Evolutionary conservation across 2,797 vertebrate genomes (phyloP).

Genomic region (Amblyraja radiata): DNA sequence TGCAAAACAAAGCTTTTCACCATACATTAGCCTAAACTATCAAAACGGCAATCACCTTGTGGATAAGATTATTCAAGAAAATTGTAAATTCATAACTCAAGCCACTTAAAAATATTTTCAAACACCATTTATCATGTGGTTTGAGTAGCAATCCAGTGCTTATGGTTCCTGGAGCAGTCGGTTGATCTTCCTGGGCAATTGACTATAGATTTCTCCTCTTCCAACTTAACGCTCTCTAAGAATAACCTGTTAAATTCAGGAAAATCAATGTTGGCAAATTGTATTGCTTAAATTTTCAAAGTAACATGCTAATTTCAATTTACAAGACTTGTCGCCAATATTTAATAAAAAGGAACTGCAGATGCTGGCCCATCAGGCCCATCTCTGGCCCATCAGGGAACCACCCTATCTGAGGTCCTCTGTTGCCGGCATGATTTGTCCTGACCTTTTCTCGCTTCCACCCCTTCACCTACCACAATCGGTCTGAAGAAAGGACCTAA

Average conservation of each 20-base stretch:
- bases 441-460: too few species aligned
- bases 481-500: too few species aligned
- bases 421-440: too few species aligned
- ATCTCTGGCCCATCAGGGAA: not conserved
- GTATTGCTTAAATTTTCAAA: not conserved
- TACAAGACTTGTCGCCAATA: not conserved
- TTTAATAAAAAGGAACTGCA: too few species aligned
- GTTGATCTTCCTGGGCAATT: not conserved
- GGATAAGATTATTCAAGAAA: not conserved
- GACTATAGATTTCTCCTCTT: not conserved
- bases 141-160: not conserved
- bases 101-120: not conserved
- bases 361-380: not conserved
- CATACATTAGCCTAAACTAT: not conserved
- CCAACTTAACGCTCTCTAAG: not conserved
- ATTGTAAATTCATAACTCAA: not conserved
- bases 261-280: slow-evolving; percentile 11
- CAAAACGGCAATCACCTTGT: not conserved
- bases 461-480: too few species aligned
- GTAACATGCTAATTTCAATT: not conserved
- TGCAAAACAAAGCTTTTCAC: too few species aligned
- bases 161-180: not conserved
- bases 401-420: too few species aligned
- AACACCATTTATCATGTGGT: not conserved
- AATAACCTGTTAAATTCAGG: not conserved